phyloP scores from a whole-genome alignment of 2,113 vertebrate species.

The Arothron firmamentum region DNA sequence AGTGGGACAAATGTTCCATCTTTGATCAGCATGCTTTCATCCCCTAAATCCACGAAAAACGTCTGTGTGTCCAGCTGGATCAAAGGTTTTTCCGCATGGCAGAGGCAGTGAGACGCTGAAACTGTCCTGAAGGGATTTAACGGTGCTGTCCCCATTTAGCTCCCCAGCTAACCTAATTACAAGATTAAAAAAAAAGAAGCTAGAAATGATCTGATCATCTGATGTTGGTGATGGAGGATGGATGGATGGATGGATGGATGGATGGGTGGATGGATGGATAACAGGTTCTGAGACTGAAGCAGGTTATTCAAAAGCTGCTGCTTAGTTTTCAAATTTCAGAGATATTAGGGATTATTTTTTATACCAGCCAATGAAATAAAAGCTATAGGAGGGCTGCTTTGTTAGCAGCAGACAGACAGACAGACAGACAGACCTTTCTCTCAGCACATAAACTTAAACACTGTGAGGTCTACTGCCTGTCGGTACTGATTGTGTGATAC shows the following conservation, averaged over 20 bases:
- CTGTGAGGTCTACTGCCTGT: constrained; percentile 44
- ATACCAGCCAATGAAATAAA: constrained; percentile 31
- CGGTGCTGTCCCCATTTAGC: constrained; percentile 25
- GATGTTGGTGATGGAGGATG: neutral
- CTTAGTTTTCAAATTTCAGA: constrained; percentile 20
- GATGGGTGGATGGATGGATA: neutral
- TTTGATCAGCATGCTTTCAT: constrained; percentile 53
- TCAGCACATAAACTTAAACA: constrained; percentile 45
- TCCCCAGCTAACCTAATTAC: constrained; percentile 33
- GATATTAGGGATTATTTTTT: constrained; percentile 27
- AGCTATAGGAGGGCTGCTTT: constrained; percentile 24
- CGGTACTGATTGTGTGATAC: constrained; percentile 30
- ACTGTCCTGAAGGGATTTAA: constrained; percentile 40
- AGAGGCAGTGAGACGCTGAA: constrained; percentile 33
- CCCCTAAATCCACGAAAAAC: constrained; percentile 13
- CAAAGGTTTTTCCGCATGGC: constrained; percentile 49
- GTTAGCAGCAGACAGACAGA: constrained; percentile 23
- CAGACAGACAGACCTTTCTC: constrained; percentile 26
- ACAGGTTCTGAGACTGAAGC: constrained; percentile 8
- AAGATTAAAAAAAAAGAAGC: constrained; percentile 22
- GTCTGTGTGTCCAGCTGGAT: constrained; percentile 24
- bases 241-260: too few species aligned
- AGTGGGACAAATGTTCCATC: constrained; percentile 9
- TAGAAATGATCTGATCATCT: constrained; percentile 6
- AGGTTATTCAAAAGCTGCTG: constrained; percentile 18